Percentiles rank a stretch among this genome's conserved stretches.
These are phyloP conservation scores for Fistularia tabacaria DNA, from an alignment of 2,797 vertebrate species.

Conservation along the genomic window DNA sequence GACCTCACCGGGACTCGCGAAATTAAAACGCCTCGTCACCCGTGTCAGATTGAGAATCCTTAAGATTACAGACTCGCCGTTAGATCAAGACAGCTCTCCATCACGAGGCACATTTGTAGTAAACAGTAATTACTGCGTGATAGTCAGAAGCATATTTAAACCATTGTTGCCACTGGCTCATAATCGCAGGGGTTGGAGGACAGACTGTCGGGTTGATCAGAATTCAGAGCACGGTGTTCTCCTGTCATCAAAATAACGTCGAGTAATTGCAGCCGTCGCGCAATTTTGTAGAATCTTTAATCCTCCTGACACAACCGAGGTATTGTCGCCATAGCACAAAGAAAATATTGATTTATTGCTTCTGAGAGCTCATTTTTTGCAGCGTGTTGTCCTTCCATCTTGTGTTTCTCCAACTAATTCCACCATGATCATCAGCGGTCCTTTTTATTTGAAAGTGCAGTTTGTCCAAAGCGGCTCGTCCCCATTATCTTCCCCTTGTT, in stretches of 20 bases:
- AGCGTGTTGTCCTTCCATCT: no score
- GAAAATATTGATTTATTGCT: no score
- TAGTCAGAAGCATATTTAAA: slow-evolving; percentile 48
- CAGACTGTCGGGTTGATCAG: slow-evolving; percentile 2
- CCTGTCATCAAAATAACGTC: background rate
- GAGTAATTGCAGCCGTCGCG: no score
- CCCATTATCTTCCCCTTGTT: slow-evolving; percentile 22
- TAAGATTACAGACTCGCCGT: slow-evolving; percentile 50
- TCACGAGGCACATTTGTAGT: slow-evolving; percentile 52
- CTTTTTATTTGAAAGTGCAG: no score
- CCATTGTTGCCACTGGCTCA: slow-evolving; percentile 41
- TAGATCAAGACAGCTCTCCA: slow-evolving; percentile 44
- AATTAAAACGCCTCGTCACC: slow-evolving; percentile 56
- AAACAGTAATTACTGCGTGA: slow-evolving; percentile 65
- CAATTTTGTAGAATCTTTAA: no score
- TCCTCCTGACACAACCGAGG: no score
- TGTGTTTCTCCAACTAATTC: no score
- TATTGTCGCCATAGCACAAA: no score
- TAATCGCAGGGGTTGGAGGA: slow-evolving; percentile 24
- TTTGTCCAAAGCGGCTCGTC: slow-evolving; percentile 13
- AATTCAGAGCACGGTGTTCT: slow-evolving; percentile 12
- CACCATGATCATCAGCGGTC: no score
- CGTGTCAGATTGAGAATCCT: slow-evolving; percentile 45
- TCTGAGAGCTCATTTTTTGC: no score
- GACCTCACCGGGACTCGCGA: slow-evolving; percentile 52